Evolutionary conservation across 2,797 vertebrate species (phyloP), one percentile per base, ranked within the genome.

Genomic region (Avahi laniger): DNA sequence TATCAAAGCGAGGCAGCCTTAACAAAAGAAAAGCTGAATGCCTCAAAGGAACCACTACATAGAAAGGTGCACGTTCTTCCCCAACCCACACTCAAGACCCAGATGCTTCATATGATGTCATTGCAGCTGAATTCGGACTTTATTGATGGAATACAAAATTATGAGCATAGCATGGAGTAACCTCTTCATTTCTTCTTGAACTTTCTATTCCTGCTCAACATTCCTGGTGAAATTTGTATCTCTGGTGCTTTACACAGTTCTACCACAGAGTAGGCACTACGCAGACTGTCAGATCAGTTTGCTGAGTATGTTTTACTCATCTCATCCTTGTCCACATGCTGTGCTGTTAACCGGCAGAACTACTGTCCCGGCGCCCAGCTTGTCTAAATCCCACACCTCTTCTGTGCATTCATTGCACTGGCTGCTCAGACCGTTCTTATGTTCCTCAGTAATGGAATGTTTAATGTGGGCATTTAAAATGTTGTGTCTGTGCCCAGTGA

Each of bases 1-100:
- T 94, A 93, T 96, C 93, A 95, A 97, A 98, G 96, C 78, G 96
- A 95, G 70, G 70, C 35, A 81, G 81, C 91, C 28, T 35, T 93
- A 86, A 89, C 43, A 28, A 70, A 82, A 81, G 48, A 92, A 97
- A 67, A 84, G 24, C 57, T 14, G 35, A 93, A 91, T 87, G 65
- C 88, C 94, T 98, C 57, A 76, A 94, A 98, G 88, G 73, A 73
- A 78, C 48, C 54, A n/a, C 24, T 59, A 61, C 82, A 22, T 4
- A 61, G 75, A 79, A 96, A 94, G 75, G 65, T 91, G 48, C 4
- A 72, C 46, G 11, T 73, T 93, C 79, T 41, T 24, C 38, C 48
- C 12, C 41, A 61, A n/a, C n/a, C 61, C 15, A 2, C 10, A 52
- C 43, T 41, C 1, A 38, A 87, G 69, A 65, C n/a, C 48, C 82